Evolutionary conservation across 2,888 invertebrate species (phyloP).

Genomic region (Prosopocoilus inquinatus): DNA sequence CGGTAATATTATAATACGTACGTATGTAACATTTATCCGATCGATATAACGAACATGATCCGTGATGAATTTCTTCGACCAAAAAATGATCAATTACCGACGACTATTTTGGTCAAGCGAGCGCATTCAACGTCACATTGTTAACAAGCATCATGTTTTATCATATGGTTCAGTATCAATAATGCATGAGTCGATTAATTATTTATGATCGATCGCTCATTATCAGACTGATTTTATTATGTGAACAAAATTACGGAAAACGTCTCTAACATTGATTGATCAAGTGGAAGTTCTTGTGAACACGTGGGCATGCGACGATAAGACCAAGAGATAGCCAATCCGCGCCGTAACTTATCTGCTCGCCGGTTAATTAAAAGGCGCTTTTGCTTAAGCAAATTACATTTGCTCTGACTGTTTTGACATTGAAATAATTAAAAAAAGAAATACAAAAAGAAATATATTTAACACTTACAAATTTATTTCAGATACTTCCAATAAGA

Average conservation of each 20-base stretch:
- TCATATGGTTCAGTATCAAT: conserved; percentile 45
- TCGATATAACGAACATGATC: too few species aligned
- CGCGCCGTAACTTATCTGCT: too few species aligned
- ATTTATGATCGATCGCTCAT: conserved; percentile 49
- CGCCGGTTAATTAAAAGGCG: too few species aligned
- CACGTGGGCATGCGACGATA: neutral
- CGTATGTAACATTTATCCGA: too few species aligned
- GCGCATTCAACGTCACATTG: conserved; percentile 5
- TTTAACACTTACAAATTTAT: too few species aligned
- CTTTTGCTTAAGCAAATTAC: too few species aligned
- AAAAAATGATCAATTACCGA: conserved; percentile 11
- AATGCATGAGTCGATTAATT: conserved; percentile 50
- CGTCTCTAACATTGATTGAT: conserved; percentile 19
- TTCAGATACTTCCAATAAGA: too few species aligned
- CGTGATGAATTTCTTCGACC: neutral
- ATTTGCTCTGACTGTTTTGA: too few species aligned
- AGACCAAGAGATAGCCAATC: too few species aligned
- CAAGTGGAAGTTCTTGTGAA: conserved; percentile 10
- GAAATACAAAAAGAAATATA: too few species aligned
- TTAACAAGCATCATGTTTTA: conserved; percentile 11
- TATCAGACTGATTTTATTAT: conserved; percentile 38
- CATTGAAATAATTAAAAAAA: too few species aligned
- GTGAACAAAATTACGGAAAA: conserved; percentile 19
- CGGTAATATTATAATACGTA: too few species aligned
- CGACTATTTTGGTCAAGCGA: conserved; percentile 2